These are phyloP conservation scores for Nudaria mundana DNA, from an alignment of 2,888 invertebrate species.

Conservation along the genomic window DNA sequence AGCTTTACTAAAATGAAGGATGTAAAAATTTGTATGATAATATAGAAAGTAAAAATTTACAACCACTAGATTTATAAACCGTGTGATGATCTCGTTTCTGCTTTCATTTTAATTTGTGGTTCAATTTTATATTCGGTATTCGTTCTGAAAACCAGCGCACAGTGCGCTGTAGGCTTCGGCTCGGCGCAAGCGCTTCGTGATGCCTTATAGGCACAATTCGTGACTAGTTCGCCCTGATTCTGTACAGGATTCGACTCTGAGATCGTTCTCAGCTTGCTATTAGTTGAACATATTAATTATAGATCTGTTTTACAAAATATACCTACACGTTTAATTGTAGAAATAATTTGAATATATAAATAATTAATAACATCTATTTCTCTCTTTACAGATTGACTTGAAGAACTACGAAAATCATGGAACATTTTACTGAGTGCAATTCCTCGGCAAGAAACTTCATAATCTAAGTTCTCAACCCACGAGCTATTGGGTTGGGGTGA, in stretches of 20 bases:
- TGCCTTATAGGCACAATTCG: constrained; percentile 61
- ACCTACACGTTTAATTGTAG: constrained; percentile 50
- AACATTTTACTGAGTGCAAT: constrained; percentile 34
- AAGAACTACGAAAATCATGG: constrained; percentile 44
- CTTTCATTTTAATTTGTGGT: constrained; percentile 36
- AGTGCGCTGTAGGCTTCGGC: constrained; percentile 14
- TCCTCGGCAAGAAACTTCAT: constrained; percentile 37
- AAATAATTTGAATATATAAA: too few species aligned
- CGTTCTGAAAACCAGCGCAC: constrained; percentile 15
- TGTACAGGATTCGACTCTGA: constrained; percentile 66
- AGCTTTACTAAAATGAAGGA: constrained; percentile 23
- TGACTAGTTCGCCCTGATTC: constrained; percentile 76
- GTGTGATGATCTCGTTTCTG: constrained; percentile 37
- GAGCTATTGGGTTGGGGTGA: constrained; percentile 62
- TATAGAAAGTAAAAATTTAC: constrained; percentile 39
- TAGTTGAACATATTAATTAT: constrained; percentile 55
- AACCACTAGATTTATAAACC: constrained; percentile 37
- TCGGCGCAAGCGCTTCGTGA: constrained; percentile 40
- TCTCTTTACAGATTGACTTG: constrained; percentile 53
- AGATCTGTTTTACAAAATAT: too few species aligned
- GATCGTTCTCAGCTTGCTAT: constrained; percentile 8
- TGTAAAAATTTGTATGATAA: constrained; percentile 30
- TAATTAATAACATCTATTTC: constrained; percentile 27
- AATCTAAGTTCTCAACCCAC: constrained; percentile 53
- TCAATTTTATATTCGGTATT: constrained; percentile 29